Evolutionary conservation across 2,797 vertebrate genomes (phyloP), one percentile per base, ranked within the genome.

Genomic region (Ctenopoma kingsleyae): DNA sequence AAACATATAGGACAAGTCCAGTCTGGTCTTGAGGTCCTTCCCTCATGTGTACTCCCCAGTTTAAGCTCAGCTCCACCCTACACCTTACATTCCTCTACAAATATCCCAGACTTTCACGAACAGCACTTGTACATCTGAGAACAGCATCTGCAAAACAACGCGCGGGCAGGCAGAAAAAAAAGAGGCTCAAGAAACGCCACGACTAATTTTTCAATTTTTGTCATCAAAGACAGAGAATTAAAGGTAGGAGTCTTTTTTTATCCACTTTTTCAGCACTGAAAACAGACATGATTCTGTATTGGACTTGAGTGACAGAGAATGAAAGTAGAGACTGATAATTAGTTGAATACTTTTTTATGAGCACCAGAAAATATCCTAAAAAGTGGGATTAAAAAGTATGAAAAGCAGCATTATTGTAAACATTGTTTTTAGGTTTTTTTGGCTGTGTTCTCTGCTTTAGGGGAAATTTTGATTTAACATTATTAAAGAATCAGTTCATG

Each of bases 21-120:
- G 79, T 87, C 90, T 82, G 76, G 91, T 87, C 52, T 23, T 58
- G 44, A 70, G 72, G 67, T 84, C 20, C 61, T 53, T 46, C 67
- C 75, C 74, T 48, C 35, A 30, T 16, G 5, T 46, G 17, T 35
- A 7, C 48, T 41, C 32, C 49, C 55, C 44, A 23, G 0, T 27
- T 22, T 0, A 0, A 22, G 55, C 46, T 7, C 9, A 48, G 67
- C 86, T 63, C 82, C 88, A 74, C 87, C 88, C 90, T 60, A 20
- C 22, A 75, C 55, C 73, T 84, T 47, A 76, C 72, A 91, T 89
- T 89, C 88, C 67, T 66, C 70, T 87, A 91, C 81, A 93, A 85
- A 92, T 87, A 86, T 54, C 58, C 67, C 59, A 40, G 74, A 61
- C 25, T 11, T 48, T 23, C 5, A 20, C 20, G 6, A 5, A 56